phyloP scores from a whole-genome alignment of 2,888 invertebrate genomes.

The Beris morrisii region DNA sequence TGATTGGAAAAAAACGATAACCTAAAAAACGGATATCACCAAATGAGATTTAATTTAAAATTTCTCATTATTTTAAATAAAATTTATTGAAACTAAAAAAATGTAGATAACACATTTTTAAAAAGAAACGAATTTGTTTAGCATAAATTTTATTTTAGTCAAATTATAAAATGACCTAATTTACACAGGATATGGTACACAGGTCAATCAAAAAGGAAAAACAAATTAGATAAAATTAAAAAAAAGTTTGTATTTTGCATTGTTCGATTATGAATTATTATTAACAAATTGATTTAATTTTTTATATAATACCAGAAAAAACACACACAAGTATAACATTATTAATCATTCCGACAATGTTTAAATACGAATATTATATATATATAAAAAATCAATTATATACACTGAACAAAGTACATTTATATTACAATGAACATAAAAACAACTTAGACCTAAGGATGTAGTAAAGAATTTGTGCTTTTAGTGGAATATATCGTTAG shows the following conservation, averaged over 20 bases:
- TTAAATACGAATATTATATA: not conserved
- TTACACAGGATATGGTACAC: constrained; percentile 13
- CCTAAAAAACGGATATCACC: too few relatives aligned
- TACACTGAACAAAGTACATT: not conserved
- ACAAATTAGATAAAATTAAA: not conserved
- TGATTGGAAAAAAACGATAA: constrained; percentile 19
- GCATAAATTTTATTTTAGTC: not conserved
- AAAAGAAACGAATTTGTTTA: not conserved
- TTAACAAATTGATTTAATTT: not conserved
- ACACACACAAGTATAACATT: not conserved
- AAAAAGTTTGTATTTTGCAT: constrained; percentile 2
- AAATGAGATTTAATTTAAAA: not conserved
- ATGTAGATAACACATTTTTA: not conserved
- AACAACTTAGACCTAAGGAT: constrained; percentile 2
- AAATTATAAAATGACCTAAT: not conserved
- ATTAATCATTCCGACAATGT: not conserved
- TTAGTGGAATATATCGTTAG: constrained; percentile 39
- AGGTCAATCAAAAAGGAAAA: not conserved
- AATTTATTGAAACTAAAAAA: too few relatives aligned
- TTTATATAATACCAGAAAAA: not conserved
- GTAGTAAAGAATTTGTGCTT: constrained; percentile 41
- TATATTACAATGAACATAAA: not conserved
- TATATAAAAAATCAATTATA: not conserved
- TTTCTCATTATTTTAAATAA: constrained; percentile 5
- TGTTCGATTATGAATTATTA: not conserved